These are phyloP conservation scores for Ceratina calcarata DNA, from an alignment of 1,140 invertebrate genomes.

Conservation along the genomic window DNA sequence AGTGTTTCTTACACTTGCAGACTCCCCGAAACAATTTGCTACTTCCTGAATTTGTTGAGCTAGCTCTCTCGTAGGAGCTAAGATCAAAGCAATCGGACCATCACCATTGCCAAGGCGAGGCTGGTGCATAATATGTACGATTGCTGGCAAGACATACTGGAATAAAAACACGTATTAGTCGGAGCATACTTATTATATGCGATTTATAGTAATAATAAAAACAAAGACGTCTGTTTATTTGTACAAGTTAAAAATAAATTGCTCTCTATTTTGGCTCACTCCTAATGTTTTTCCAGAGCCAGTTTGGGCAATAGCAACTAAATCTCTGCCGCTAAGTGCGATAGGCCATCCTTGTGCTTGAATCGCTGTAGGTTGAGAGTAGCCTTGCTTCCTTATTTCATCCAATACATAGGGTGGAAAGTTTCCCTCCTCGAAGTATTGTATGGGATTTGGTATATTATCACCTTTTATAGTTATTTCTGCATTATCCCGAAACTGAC, in stretches of 20 bases:
- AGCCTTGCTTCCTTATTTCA: constrained; percentile 81
- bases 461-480: constrained; percentile 84
- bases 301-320: constrained; percentile 89
- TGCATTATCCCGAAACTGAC: constrained; percentile 79
- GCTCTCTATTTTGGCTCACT: constrained; percentile 84
- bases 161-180: constrained; percentile 41
- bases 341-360: constrained; percentile 87
- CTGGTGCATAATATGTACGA: constrained; percentile 97
- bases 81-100: constrained; percentile 94
- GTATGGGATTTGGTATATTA: constrained; percentile 84
- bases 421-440: constrained; percentile 84
- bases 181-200: background rate
- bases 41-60: constrained; percentile 99
- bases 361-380: constrained; percentile 84
- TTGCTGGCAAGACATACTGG: constrained; percentile 90
- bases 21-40: constrained; percentile 92
- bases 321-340: constrained; percentile 85
- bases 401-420: constrained; percentile 83
- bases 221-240: constrained; percentile 21
- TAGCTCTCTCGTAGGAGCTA: constrained; percentile 97
- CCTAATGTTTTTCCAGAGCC: constrained; percentile 87
- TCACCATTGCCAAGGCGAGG: constrained; percentile 89
- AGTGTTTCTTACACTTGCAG: constrained; percentile 92
- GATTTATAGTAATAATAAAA: constrained; percentile 25
- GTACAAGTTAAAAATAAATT: constrained; percentile 71